These are phyloP conservation scores for Listronotus bonariensis DNA, from an alignment of 1,140 invertebrate species.

Conservation along the genomic window DNA sequence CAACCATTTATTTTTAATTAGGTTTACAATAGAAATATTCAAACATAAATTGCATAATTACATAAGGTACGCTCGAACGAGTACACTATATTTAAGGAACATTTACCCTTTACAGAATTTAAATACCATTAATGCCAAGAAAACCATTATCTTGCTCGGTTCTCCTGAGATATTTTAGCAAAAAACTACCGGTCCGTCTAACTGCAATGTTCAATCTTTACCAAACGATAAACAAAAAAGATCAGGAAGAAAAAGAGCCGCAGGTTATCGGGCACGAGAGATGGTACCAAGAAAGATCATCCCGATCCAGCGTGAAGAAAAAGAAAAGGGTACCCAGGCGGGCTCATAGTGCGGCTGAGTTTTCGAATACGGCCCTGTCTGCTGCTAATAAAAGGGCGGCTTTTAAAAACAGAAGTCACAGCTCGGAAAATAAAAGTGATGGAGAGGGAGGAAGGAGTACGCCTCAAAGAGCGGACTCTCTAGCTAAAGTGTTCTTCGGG, in stretches of 20 bases:
- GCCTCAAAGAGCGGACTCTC: slow-evolving; percentile 65
- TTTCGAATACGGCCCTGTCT: slow-evolving; percentile 67
- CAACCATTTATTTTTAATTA: too few species aligned
- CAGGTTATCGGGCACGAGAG: slow-evolving; percentile 75
- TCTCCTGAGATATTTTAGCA: slow-evolving; percentile 14
- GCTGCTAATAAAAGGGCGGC: slow-evolving; percentile 65
- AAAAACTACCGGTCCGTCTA: slow-evolving; percentile 2
- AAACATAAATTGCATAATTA: too few species aligned
- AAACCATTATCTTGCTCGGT: background rate
- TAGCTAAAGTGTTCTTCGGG: slow-evolving; percentile 65
- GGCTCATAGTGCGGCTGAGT: slow-evolving; percentile 74
- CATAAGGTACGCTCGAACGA: too few species aligned
- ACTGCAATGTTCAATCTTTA: slow-evolving; percentile 74
- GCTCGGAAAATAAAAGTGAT: slow-evolving; percentile 61
- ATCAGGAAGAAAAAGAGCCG: slow-evolving; percentile 63
- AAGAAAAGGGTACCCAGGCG: slow-evolving; percentile 64
- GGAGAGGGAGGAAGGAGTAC: slow-evolving; percentile 60
- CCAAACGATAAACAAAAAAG: slow-evolving; percentile 69
- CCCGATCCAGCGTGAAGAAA: slow-evolving; percentile 55
- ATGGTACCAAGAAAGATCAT: slow-evolving; percentile 66
- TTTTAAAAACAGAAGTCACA: slow-evolving; percentile 63
- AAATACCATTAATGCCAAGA: slow-evolving; percentile 4
- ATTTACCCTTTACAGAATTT: background rate
- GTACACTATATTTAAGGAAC: too few species aligned
- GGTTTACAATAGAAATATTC: too few species aligned